Conservation (phyloP, 2,888 invertebrate species). For the Petrophora chlorosata region DNA sequence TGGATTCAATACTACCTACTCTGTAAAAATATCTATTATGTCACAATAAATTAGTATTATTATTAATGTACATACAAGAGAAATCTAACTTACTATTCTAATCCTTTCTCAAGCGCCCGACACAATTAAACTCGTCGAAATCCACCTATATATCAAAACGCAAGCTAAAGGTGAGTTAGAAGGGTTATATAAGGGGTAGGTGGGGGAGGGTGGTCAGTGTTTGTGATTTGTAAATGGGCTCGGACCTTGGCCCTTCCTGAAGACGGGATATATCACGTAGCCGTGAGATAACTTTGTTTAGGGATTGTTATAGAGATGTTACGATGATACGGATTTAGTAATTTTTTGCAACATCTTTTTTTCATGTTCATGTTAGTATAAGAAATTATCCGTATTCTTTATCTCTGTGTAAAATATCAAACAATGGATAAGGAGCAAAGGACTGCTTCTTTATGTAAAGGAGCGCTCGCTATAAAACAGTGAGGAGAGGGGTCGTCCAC, state of each 20-base stretch:
- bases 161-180: constrained; percentile 62
- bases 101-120: constrained; percentile 11
- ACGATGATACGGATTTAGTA: not conserved
- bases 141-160: constrained; percentile 77
- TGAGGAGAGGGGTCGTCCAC: no score
- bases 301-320: constrained; percentile 58
- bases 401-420: no score
- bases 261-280: constrained; percentile 83
- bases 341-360: not conserved
- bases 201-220: constrained; percentile 75
- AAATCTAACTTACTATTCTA: no score
- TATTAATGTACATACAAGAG: no score
- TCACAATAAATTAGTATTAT: no score
- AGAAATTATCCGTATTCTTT: no score
- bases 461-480: no score
- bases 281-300: constrained; percentile 77
- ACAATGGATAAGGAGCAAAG: no score
- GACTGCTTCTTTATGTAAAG: no score
- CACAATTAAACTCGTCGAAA: constrained; percentile 51
- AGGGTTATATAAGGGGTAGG: constrained; percentile 53
- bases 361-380: not conserved
- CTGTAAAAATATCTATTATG: no score
- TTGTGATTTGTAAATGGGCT: constrained; percentile 84
- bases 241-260: constrained; percentile 81
- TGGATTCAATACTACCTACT: no score